These are phyloP conservation scores for Percopsis transmontana DNA, from an alignment of 2,113 vertebrate genomes.

Conservation along the genomic window DNA sequence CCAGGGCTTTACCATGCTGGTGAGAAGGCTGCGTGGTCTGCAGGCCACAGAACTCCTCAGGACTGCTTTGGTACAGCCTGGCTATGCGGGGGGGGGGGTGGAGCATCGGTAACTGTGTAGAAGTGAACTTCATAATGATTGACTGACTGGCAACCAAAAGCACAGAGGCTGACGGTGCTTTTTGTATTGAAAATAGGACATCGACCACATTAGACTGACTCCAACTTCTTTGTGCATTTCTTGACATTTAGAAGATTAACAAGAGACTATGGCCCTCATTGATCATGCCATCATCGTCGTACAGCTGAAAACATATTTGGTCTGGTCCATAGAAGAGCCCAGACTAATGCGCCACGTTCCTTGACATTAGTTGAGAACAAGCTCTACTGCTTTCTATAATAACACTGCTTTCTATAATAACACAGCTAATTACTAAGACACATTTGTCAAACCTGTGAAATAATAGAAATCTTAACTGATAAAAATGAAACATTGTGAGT, in stretches of 20 bases:
- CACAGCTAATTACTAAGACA: too few species aligned
- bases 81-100: not conserved
- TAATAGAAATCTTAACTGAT: too few species aligned
- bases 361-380: too few species aligned
- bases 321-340: not conserved
- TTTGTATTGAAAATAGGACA: slow-evolving; percentile 64
- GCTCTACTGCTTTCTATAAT: too few species aligned
- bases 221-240: slow-evolving; percentile 46
- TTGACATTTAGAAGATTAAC: slow-evolving; percentile 25
- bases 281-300: slow-evolving; percentile 54
- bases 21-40: slow-evolving; percentile 15
- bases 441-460: too few species aligned
- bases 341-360: too few species aligned
- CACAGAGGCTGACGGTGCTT: slow-evolving; percentile 61
- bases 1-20: not conserved
- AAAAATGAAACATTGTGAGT: slow-evolving; percentile 10
- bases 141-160: slow-evolving; percentile 57
- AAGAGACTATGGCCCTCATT: slow-evolving; percentile 61
- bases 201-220: slow-evolving; percentile 42
- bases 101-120: slow-evolving; percentile 27
- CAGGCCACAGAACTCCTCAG: slow-evolving; percentile 9
- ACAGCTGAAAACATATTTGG: not conserved
- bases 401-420: too few species aligned
- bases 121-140: slow-evolving; percentile 40
- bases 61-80: slow-evolving; percentile 22